phyloP scores from a whole-genome alignment of 2,888 invertebrate species.

The Sphaerophoria taeniata region DNA sequence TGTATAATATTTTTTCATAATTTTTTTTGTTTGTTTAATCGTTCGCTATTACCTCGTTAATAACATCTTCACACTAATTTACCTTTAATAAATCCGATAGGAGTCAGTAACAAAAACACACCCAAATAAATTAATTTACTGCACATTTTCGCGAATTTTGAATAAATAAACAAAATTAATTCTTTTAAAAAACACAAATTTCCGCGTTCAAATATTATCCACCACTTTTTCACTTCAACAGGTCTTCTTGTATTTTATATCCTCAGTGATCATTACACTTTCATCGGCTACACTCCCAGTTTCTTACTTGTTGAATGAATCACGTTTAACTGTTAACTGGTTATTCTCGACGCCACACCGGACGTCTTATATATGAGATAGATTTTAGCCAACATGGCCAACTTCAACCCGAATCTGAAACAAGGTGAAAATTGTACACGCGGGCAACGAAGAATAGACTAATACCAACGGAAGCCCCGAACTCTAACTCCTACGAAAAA shows the following conservation, averaged over 20 bases:
- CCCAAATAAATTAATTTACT: conserved; percentile 53
- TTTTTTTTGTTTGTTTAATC: too few species aligned
- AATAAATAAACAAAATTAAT: conserved; percentile 1
- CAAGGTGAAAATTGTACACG: conserved; percentile 43
- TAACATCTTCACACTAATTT: conserved; percentile 7
- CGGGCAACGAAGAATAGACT: conserved; percentile 11
- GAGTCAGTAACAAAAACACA: conserved; percentile 42
- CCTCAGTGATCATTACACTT: conserved; percentile 24
- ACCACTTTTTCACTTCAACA: conserved; percentile 25
- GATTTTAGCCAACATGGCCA: conserved; percentile 20
- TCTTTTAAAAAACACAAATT: conserved; percentile 7
- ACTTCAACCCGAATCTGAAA: conserved; percentile 32
- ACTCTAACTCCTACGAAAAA: conserved; percentile 32
- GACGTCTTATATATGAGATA: conserved; percentile 62
- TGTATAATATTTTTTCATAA: neutral
- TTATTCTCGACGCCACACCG: conserved; percentile 63
- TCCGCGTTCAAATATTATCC: conserved; percentile 31
- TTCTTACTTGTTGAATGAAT: conserved; percentile 69
- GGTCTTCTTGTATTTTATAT: conserved; percentile 22
- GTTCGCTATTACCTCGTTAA: neutral
- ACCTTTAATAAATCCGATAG: conserved; percentile 61
- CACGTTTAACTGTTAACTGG: conserved; percentile 72
- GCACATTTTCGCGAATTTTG: conserved; percentile 49
- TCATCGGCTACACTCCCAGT: conserved; percentile 36
- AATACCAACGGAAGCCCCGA: conserved; percentile 15